phyloP scores from a whole-genome alignment of 2,113 vertebrate genomes.

The Ammospiza nelsoni region DNA sequence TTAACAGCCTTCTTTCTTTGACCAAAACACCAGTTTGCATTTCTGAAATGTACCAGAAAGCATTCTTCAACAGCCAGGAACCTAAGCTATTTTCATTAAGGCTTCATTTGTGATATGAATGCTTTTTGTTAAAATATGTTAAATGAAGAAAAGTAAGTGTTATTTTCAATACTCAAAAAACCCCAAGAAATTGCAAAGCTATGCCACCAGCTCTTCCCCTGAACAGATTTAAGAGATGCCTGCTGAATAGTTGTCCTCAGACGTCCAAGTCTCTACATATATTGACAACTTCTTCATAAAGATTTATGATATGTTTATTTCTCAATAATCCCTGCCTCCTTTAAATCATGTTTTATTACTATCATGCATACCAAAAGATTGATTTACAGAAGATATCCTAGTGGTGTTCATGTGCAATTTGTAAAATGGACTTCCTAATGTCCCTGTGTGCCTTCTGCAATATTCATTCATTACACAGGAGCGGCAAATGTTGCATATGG shows the following conservation, averaged over 20 bases:
- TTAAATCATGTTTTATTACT: neutral
- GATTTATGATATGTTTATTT: neutral
- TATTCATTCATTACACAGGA: neutral
- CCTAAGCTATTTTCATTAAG: neutral
- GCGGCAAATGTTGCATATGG: neutral
- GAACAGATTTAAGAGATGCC: neutral
- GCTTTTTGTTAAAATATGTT: neutral
- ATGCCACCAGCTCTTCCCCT: neutral
- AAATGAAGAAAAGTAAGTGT: neutral
- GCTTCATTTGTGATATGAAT: neutral
- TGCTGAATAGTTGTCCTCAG: neutral
- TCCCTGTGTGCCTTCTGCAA: neutral
- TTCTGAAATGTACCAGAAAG: neutral
- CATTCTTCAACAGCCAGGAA: neutral
- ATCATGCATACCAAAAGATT: neutral
- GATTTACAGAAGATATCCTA: neutral
- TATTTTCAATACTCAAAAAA: neutral
- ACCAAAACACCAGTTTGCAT: neutral
- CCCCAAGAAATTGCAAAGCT: neutral
- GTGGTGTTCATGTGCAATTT: neutral
- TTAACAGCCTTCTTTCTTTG: neutral
- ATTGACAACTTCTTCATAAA: neutral
- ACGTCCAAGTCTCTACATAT: neutral
- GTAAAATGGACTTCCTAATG: neutral
- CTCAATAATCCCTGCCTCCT: neutral